Base-by-base conservation (phyloP, 2,888 invertebrate genomes). In the Lasioglossum villosulum region DNA sequence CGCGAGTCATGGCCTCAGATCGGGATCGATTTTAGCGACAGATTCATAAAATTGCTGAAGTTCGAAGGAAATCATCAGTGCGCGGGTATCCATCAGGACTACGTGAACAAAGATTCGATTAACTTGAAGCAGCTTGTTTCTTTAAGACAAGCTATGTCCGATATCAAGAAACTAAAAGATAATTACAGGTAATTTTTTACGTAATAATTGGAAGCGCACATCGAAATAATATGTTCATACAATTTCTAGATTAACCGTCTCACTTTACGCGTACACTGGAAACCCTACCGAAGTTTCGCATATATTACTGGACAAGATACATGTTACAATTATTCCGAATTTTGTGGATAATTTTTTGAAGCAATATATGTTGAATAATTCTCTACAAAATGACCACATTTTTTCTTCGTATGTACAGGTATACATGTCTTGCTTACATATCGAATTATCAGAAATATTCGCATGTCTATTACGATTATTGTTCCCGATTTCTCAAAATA, bases 341-440 rank as follows among this genome's bases (percentile, higher is more conserved):
- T 93, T 96, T 56, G 84, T 95, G 16, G 90, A 94, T 59, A 92
- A 93, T 10, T 95, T 95, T 91, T 89, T 96, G 12, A 92, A 92
- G 39, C 93, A 93, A 72, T 96, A 95, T 81, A 95, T 96, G 86
- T 77, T 94, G 0, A 94, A 95, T 78, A 93, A 95, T 89, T 92
- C 93, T 14, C 91, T 96, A 74, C 92, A 95, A 87, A 94, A 94
- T 30, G 95, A 96, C 91, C 85, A 92, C 71, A 93, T 96, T n/a
- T 92, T 96, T 63, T 92, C 93, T 39, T 91, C 94, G 4, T 95
- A 95, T 89, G 94, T 96, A 56, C 93, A 94, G 92, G 96, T 96
- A 93, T 77, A 42, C 42, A 48, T 14, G 27, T 68, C 27, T 30
- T 10, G 82, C 77, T 48, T 68, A 14, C 12, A 39, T 37, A 0